phyloP scores from a whole-genome alignment of 1,140 invertebrate species.

The Drosophila triauraria region DNA sequence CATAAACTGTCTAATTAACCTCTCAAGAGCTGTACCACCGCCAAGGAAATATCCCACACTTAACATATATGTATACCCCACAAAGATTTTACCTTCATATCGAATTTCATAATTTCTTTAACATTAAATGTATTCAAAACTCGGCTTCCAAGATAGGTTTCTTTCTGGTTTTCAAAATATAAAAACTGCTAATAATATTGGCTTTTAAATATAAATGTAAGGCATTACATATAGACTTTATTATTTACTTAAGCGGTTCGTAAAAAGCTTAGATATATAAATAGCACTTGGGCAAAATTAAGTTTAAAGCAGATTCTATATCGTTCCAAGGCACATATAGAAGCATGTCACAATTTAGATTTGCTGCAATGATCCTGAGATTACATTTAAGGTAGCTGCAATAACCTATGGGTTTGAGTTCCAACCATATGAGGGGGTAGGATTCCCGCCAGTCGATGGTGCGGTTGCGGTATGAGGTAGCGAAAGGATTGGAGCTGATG shows the following conservation, averaged over 20 bases:
- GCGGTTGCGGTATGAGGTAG: constrained; percentile 16
- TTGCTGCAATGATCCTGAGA: constrained; percentile 3
- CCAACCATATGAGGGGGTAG: constrained; percentile 36
- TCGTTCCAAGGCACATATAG: neutral
- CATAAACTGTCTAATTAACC: too few relatives aligned
- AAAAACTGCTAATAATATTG: neutral
- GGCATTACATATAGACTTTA: neutral
- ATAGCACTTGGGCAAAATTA: constrained; percentile 4
- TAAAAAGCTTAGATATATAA: neutral
- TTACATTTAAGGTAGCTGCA: neutral
- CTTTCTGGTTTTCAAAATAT: neutral
- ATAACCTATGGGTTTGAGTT: neutral
- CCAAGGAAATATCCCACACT: too few relatives aligned
- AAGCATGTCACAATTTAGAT: constrained; percentile 13
- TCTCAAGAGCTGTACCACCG: too few relatives aligned
- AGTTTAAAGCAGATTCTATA: neutral
- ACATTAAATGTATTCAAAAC: too few relatives aligned
- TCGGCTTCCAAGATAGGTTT: too few relatives aligned
- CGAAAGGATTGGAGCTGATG: constrained; percentile 16
- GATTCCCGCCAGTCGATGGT: neutral
- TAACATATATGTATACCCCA: too few relatives aligned
- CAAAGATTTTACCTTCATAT: too few relatives aligned
- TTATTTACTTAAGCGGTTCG: neutral
- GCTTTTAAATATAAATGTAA: neutral
- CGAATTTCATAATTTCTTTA: too few relatives aligned